Evolutionary conservation across 2,113 vertebrate species (phyloP), one percentile per base, ranked within the genome.

Genomic region (Chionis minor): DNA sequence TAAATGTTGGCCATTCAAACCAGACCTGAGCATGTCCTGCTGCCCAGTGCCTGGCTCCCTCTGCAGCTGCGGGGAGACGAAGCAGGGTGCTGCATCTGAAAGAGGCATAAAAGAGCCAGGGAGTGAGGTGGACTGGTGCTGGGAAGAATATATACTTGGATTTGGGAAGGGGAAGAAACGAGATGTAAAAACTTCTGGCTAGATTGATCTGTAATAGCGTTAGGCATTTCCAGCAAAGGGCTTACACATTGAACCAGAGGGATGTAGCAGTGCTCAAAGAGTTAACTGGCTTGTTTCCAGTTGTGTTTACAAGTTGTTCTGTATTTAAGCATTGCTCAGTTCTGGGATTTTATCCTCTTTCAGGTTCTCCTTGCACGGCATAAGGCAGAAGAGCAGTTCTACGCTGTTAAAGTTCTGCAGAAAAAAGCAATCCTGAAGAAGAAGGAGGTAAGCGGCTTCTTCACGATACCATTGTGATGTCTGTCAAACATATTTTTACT

Each of bases 371-470:
- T 99, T 11, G 99, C 99, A 38, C 99, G 99, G 72, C 99, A 99
- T 94, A 99, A 99, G 90, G 97, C 98, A 22, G 99, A 99, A 79
- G 99, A 99, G 97, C 98, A 98, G 56, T 99, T 99, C 96, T 99
- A 99, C 65, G 99, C 99, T 10, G 99, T 99, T 94, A 99, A 99
- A 98, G 99, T 99, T 59, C 95, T 99, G 52, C 99, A 99, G 98
- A 99, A 99, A 87, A 99, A 99, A 97, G 99, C 99, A 33, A 99
- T 99, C 96, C 97, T 99, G 88, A 99, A 99, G 95, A 99, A 99
- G 96, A 99, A 99, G 62, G 99, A 99, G 99, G 99, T 99, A 97
- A 55, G 92, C 51, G 40, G 61, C 40, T 54, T 8, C 21, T 66
- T 92, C 5, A 10, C 4, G 4, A 22, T 44, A 15, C 30, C 30